These are phyloP conservation scores for Odontocolon sp. DNA, from an alignment of 2,888 invertebrate species.

Conservation along the genomic window DNA sequence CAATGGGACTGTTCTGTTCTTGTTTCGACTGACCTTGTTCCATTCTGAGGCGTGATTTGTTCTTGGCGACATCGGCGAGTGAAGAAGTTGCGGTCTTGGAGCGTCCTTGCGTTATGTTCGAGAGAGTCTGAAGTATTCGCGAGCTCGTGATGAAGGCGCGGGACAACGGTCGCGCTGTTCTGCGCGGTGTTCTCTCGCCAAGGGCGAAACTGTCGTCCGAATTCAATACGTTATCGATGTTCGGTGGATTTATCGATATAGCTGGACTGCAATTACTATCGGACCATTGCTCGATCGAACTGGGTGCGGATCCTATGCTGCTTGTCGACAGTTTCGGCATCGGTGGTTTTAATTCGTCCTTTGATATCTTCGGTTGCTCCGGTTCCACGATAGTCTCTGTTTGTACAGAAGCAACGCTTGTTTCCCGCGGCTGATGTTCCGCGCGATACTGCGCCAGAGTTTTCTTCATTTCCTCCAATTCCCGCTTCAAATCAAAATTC, in stretches of 20 bases:
- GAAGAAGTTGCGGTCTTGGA: constrained; percentile 55
- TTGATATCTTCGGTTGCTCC: constrained; percentile 36
- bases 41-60: neutral
- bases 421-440: constrained; percentile 44
- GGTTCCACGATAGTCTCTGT: constrained; percentile 65
- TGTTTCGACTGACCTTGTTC: constrained; percentile 59
- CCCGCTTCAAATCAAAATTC: constrained; percentile 71
- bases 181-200: constrained; percentile 57
- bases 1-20: constrained; percentile 30
- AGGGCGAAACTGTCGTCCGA: constrained; percentile 70
- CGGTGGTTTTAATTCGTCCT: constrained; percentile 39
- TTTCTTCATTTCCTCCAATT: constrained; percentile 64
- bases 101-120: constrained; percentile 73
- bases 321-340: constrained; percentile 64
- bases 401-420: constrained; percentile 69
- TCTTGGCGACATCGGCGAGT: neutral
- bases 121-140: constrained; percentile 76
- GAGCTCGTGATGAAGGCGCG: constrained; percentile 76
- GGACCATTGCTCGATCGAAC: constrained; percentile 75
- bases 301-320: constrained; percentile 68
- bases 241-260: constrained; percentile 72
- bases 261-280: constrained; percentile 71
- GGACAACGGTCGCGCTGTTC: constrained; percentile 67
- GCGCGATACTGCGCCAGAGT: constrained; percentile 54
- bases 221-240: constrained; percentile 67